phyloP scores from a whole-genome alignment of 2,797 vertebrate genomes.

The Eulemur rubriventer region DNA sequence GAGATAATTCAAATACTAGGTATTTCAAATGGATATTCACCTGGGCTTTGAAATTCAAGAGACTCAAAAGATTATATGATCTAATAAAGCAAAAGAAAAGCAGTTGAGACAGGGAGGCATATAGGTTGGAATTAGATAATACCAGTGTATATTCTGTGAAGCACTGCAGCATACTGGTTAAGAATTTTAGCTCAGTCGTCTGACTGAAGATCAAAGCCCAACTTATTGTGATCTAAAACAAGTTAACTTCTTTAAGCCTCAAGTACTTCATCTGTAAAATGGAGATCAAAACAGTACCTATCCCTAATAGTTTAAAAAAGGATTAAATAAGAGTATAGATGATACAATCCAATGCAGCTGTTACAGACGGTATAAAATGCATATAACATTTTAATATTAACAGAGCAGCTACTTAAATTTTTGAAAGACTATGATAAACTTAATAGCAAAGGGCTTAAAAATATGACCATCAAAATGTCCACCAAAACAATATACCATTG shows the following conservation, averaged over 20 bases:
- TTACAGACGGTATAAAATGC: not conserved
- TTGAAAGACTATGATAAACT: slow-evolving; percentile 18
- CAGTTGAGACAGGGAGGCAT: not conserved
- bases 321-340: not conserved
- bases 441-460: slow-evolving; percentile 10
- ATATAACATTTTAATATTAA: not conserved
- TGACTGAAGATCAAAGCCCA: slow-evolving; percentile 1
- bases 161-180: not conserved
- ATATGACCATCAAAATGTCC: slow-evolving; percentile 9
- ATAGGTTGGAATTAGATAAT: not conserved
- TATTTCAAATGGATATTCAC: slow-evolving; percentile 18
- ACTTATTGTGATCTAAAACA: slow-evolving; percentile 14
- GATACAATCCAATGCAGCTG: not conserved
- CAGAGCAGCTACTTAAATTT: not conserved
- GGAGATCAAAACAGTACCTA: slow-evolving; percentile 17
- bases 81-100: not conserved
- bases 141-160: not conserved
- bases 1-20: slow-evolving; percentile 1
- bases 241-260: slow-evolving; percentile 16
- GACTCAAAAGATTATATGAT: slow-evolving; percentile 13
- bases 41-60: slow-evolving; percentile 20
- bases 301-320: not conserved
- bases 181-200: not conserved
- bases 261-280: not conserved
- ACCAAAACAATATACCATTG: not conserved